These are phyloP conservation scores for Neosilurus hyrtlii DNA, from an alignment of 2,797 vertebrate species.

Conservation along the genomic window DNA sequence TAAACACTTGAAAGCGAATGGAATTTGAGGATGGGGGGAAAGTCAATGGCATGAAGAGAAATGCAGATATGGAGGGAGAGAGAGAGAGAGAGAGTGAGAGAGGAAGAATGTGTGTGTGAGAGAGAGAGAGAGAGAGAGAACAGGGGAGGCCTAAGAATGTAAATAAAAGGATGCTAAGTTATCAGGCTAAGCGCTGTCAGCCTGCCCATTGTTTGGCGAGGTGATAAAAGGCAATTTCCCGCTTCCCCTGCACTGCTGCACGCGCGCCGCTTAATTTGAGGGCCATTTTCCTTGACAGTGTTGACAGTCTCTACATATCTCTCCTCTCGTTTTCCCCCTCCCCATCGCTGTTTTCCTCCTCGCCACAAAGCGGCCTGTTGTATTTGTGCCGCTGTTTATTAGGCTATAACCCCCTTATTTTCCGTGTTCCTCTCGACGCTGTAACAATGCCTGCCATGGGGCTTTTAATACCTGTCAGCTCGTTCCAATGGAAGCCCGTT, in stretches of 20 bases:
- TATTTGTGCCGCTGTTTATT: constrained; percentile 77
- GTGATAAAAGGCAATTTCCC: constrained; percentile 81
- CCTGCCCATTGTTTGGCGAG: constrained; percentile 77
- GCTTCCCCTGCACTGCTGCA: constrained; percentile 73
- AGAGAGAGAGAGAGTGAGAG: constrained; percentile 56
- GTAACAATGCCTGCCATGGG: constrained; percentile 73
- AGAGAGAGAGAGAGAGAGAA: constrained; percentile 40
- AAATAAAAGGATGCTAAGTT: constrained; percentile 78
- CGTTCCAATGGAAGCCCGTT: constrained; percentile 47
- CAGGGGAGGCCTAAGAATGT: constrained; percentile 71
- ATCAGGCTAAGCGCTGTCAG: constrained; percentile 76
- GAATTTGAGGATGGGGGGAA: constrained; percentile 72
- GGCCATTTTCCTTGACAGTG: constrained; percentile 78
- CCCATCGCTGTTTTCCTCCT: constrained; percentile 52
- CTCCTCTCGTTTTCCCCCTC: constrained; percentile 54
- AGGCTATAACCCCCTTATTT: constrained; percentile 72
- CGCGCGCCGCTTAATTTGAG: constrained; percentile 78
- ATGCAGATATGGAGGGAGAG: constrained; percentile 63
- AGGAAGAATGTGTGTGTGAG: constrained; percentile 14
- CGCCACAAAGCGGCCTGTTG: constrained; percentile 66
- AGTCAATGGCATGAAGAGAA: constrained; percentile 57
- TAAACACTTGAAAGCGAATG: constrained; percentile 78
- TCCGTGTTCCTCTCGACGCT: constrained; percentile 72
- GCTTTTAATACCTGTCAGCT: constrained; percentile 72
- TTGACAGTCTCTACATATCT: constrained; percentile 81